phyloP scores from a whole-genome alignment of 1,140 invertebrate species.

The Dinoponera quadriceps region DNA sequence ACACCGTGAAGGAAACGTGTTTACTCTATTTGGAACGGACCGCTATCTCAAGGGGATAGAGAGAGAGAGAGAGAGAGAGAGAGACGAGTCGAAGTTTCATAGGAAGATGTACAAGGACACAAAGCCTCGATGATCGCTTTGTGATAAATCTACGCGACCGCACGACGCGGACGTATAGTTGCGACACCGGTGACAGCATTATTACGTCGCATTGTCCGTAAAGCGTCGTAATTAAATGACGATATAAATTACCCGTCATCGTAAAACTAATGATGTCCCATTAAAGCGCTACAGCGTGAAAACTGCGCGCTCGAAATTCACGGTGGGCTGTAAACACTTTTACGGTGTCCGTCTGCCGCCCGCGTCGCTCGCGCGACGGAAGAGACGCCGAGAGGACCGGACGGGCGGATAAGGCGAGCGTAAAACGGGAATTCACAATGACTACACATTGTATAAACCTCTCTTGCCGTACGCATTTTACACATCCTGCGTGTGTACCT shows the following conservation, averaged over 20 bases:
- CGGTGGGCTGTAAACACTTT: constrained; percentile 67
- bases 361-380: background rate
- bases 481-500: background rate
- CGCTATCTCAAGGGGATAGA: constrained; percentile 8
- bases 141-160: background rate
- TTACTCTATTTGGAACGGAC: constrained; percentile 59
- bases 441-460: background rate
- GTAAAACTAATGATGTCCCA: constrained; percentile 78
- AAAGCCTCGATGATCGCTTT: background rate
- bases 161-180: constrained; percentile 8
- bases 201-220: constrained; percentile 67
- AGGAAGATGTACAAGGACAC: background rate
- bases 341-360: constrained; percentile 51
- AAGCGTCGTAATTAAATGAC: constrained; percentile 64
- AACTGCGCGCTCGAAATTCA: constrained; percentile 68
- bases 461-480: constrained; percentile 7
- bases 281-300: constrained; percentile 70
- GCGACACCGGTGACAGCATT: constrained; percentile 64
- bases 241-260: constrained; percentile 75
- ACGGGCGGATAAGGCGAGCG: background rate
- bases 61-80: background rate
- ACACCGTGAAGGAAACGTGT: constrained; percentile 61
- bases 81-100: background rate
- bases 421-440: constrained; percentile 52
- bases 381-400: background rate